phyloP scores from a whole-genome alignment of 2,888 invertebrate species.

The Aporophyla nigra region DNA sequence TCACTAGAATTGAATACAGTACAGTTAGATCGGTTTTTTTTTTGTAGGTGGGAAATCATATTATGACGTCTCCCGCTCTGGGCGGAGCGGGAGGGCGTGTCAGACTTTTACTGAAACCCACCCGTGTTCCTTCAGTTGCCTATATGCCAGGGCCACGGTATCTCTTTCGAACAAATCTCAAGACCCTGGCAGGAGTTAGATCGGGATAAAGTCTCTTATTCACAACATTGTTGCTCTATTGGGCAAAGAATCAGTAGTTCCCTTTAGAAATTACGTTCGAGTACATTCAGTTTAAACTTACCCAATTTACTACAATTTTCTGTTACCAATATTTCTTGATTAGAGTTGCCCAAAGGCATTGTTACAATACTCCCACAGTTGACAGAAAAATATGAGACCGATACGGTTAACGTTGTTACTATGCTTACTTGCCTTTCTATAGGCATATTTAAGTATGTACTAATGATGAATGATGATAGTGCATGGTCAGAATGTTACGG shows the following conservation, averaged over 20 bases:
- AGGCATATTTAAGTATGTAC: conserved; percentile 16
- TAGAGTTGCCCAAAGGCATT: conserved; percentile 15
- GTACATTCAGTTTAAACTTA: neutral
- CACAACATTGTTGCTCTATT: neutral
- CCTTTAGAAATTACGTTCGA: neutral
- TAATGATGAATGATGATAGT: conserved; percentile 26
- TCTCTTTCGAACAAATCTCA: too few species aligned
- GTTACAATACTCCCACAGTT: conserved; percentile 35
- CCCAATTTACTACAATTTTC: conserved; percentile 16
- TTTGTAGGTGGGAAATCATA: too few species aligned
- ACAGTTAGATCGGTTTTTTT: too few species aligned
- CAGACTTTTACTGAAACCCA: too few species aligned
- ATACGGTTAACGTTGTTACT: neutral
- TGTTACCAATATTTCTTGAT: conserved; percentile 8
- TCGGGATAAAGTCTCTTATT: neutral
- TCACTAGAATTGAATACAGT: too few species aligned
- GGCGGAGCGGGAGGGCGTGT: too few species aligned
- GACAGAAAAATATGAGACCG: conserved; percentile 27
- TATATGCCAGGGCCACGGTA: too few species aligned
- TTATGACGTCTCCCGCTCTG: too few species aligned
- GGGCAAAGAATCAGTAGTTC: neutral
- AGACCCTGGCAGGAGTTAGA: too few species aligned
- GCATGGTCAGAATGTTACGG: neutral
- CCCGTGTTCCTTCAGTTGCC: too few species aligned
- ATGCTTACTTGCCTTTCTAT: conserved; percentile 37